These are phyloP conservation scores for Parasteatoda lunata DNA, from an alignment of 2,888 invertebrate species.

Conservation along the genomic window DNA sequence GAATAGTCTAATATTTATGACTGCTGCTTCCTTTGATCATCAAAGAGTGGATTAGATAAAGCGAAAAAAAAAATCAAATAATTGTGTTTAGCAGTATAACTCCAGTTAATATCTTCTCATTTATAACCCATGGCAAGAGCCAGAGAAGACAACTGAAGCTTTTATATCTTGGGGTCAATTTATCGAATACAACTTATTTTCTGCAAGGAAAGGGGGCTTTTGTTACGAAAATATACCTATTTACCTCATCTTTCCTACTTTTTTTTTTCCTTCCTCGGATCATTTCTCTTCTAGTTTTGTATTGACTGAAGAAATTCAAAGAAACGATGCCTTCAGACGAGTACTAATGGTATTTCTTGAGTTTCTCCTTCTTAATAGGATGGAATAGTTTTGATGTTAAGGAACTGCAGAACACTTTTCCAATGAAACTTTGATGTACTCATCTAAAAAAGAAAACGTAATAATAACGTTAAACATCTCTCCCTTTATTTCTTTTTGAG, in stretches of 20 bases:
- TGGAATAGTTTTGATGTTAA: conserved; percentile 21
- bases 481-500: too few relatives aligned
- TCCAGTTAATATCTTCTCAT: conserved; percentile 21
- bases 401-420: neutral
- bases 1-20: too few relatives aligned
- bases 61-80: too few relatives aligned
- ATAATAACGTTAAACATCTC: too few relatives aligned
- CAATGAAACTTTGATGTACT: neutral
- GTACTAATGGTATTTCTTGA: conserved; percentile 32
- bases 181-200: conserved; percentile 32
- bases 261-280: neutral
- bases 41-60: too few relatives aligned
- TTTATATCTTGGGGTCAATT: conserved; percentile 28
- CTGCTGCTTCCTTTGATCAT: too few relatives aligned
- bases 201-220: neutral
- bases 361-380: neutral
- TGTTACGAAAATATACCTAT: conserved; percentile 36
- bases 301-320: conserved; percentile 23
- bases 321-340: conserved; percentile 16
- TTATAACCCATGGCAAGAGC: neutral
- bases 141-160: neutral
- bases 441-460: too few relatives aligned
- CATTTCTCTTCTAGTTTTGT: conserved; percentile 25
- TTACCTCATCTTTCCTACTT: conserved; percentile 7
- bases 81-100: too few relatives aligned